Percentiles rank a stretch among this genome's conserved stretches.
Conservation (phyloP, 2,113 vertebrate species). For the Speoplatyrhinus poulsoni region DNA sequence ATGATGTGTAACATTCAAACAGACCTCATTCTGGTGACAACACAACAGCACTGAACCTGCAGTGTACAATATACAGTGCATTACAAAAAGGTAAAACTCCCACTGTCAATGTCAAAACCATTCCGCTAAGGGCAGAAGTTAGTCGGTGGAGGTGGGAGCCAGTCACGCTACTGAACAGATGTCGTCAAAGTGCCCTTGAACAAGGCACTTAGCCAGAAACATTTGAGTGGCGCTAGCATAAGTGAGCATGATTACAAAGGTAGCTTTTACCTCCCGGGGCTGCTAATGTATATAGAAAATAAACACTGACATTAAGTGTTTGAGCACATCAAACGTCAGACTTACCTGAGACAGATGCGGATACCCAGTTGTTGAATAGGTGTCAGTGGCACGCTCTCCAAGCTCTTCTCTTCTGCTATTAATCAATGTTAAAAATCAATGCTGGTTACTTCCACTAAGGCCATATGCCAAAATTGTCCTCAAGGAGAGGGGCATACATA, state of each 20-base stretch:
- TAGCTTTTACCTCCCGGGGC: no score
- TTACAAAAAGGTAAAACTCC: not conserved
- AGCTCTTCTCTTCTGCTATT: conserved; percentile 46
- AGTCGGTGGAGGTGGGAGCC: no score
- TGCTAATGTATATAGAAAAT: no score
- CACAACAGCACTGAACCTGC: not conserved
- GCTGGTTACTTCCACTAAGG: conserved; percentile 8
- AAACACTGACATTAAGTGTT: not conserved
- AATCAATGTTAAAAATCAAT: conserved; percentile 36
- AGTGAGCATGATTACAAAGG: no score
- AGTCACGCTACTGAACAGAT: no score
- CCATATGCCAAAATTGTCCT: not conserved
- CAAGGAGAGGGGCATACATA: not conserved
- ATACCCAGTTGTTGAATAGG: conserved; percentile 65
- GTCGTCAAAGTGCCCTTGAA: no score
- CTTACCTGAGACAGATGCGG: conserved; percentile 61
- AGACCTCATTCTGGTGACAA: not conserved
- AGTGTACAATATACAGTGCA: not conserved
- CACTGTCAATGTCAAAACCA: not conserved
- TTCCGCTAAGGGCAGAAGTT: not conserved
- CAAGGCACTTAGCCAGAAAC: no score
- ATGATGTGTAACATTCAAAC: not conserved
- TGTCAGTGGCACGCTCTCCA: conserved; percentile 31
- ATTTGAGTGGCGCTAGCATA: no score
- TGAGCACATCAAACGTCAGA: conserved; percentile 16